These are phyloP conservation scores for Colossoma macropomum DNA, from an alignment of 2,113 vertebrate genomes.

Conservation along the genomic window DNA sequence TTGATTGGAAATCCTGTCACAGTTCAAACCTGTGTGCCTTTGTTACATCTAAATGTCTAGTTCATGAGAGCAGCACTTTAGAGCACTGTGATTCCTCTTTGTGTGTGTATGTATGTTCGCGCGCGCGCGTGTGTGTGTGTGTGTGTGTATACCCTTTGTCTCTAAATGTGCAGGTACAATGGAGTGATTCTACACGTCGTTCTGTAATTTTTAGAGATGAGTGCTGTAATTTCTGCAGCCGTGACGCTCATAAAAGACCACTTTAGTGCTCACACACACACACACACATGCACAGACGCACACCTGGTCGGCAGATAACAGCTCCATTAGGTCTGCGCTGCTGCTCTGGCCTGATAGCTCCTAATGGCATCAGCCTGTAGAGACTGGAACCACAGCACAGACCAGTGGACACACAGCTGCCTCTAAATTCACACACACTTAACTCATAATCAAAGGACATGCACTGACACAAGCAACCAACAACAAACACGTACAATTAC, in stretches of 20 bases:
- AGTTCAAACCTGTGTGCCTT: not conserved
- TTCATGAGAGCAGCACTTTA: not conserved
- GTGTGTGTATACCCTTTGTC: not conserved
- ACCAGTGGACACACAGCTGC: constrained; percentile 50
- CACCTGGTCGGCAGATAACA: constrained; percentile 60
- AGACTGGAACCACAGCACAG: constrained; percentile 31
- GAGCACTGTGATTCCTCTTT: not conserved
- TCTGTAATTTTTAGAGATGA: constrained; percentile 43
- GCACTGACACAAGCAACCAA: constrained; percentile 13
- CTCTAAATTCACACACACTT: constrained; percentile 16
- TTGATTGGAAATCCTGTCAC: too few relatives aligned
- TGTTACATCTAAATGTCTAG: not conserved
- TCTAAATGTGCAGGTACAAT: constrained; percentile 15
- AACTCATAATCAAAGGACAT: not conserved
- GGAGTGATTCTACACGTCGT: constrained; percentile 2
- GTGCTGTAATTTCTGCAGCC: constrained; percentile 36
- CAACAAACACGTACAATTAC: constrained; percentile 5
- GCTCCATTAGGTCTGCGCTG: constrained; percentile 57
- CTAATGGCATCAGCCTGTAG: constrained; percentile 53
- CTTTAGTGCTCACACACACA: constrained; percentile 20
- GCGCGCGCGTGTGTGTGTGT: not conserved
- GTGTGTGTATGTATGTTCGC: not conserved
- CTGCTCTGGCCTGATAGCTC: constrained; percentile 58
- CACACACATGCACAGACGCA: constrained; percentile 21
- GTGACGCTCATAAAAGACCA: constrained; percentile 46